These are phyloP conservation scores for Apteryx mantelli DNA, from an alignment of 2,113 vertebrate species.

Conservation along the genomic window DNA sequence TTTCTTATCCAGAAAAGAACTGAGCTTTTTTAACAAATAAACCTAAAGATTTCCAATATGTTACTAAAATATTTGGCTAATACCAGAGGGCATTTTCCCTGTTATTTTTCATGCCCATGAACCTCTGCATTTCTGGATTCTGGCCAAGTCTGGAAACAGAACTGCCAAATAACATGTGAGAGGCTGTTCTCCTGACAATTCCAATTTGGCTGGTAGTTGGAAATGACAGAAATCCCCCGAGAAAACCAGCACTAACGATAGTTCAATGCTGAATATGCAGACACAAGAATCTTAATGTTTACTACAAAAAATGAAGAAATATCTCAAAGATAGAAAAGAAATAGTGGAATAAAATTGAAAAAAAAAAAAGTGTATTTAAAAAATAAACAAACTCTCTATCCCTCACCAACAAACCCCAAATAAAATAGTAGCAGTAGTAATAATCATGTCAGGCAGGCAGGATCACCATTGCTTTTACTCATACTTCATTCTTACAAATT, in stretches of 20 bases:
- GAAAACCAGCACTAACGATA: constrained; percentile 11
- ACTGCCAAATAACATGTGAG: constrained; percentile 65
- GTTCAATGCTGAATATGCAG: neutral
- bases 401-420: neutral
- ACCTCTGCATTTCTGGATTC: constrained; percentile 55
- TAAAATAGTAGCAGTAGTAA: neutral
- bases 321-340: neutral
- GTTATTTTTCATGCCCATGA: constrained; percentile 45
- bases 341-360: neutral
- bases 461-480: neutral
- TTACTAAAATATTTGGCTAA: constrained; percentile 33
- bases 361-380: neutral
- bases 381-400: neutral
- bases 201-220: constrained; percentile 61
- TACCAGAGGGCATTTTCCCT: constrained; percentile 50
- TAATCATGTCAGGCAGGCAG: neutral
- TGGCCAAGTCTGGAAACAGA: constrained; percentile 52
- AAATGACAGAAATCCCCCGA: constrained; percentile 45
- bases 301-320: neutral
- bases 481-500: neutral
- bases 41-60: neutral
- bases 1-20: neutral
- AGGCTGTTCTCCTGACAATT: constrained; percentile 70
- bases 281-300: neutral
- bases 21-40: constrained; percentile 11